Evolutionary conservation across 1,140 invertebrate species (phyloP), one percentile per base, ranked within the genome.

Genomic region (Myzus persicae): DNA sequence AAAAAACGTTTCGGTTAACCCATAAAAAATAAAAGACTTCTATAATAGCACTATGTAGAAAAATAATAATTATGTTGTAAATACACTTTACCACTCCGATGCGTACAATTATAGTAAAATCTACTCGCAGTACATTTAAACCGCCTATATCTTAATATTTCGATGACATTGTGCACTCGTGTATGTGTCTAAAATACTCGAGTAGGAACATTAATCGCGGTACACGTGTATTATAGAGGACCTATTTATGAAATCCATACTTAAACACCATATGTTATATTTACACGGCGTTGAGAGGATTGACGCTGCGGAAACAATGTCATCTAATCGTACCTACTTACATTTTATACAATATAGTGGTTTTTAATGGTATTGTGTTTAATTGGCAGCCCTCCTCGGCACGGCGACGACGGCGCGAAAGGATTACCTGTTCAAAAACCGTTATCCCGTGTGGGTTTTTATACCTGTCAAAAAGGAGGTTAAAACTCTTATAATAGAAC

Each of bases 391-490:
- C 51, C 89, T 67, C 20, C 9, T 3, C 88, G 18, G 14, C 11
- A 18, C 46, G 2, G 14, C 11, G 14, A 36, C 44, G 59, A 36
- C 44, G 59, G 24, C 87, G 54, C 89, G 11, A 67, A 67, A 90
- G 81, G 44, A 84, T 93, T 93, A 93, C 91, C 91, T 93, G 91
- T 93, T 85, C 44, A 26, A 93, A 93, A 84, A 93, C 91, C 91
- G 91, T 93, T 93, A 93, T 93, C 44, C 76, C 76, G 46, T 5
- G 44, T 93, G 26, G 42, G 24, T 93, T 51, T 85, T 46, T 40
- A 93, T 40, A 93, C 91, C 91, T 93, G 91, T 93, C 91, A 93
- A 93, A 84, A 84, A 93, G 42, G 81, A 93, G 91, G 91, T 93
- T 54, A 54, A 93, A 93, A 93, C 22, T 38, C 81, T 18, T 85